Base-by-base conservation (phyloP, 2,888 invertebrate species). In the Rotaria macrura region DNA sequence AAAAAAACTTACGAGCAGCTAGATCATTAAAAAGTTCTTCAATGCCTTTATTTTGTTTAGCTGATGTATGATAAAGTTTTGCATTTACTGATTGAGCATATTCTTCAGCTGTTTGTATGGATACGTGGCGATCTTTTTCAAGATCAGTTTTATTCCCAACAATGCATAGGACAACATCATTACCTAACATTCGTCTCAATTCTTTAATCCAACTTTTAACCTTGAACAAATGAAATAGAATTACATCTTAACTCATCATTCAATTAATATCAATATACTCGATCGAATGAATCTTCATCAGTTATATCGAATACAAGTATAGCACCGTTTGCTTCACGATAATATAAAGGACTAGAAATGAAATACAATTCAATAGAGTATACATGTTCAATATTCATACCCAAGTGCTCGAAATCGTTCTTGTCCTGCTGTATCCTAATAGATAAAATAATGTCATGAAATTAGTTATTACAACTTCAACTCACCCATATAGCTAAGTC, bases 191-290 rank as follows among this genome's bases (percentile, higher is more conserved):
- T 91, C 96, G 96, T 88, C 95, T 94, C 86, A 99, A 92, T 91
- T 99, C 98, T 89, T 96, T 96, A 47, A 98, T 97, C 99, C 99
- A 99, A 90, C 94, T 95, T 92, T 97, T 96, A 0, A 97, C 95
- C 40, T 40, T 49, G 23, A 84, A 84, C 29, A 83, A 57, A 54
- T 55, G 12, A 54, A n/a, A 14, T 40, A 25, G 9, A n/a, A 5
- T 52, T 25, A 47, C 47, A 12, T n/a, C 23, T 40, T 25, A 10
- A 34, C 1, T 47, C 12, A 29, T 88, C 17, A 17, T 49, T 17
- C 3, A 17, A 17, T 17, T 91, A 94, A 97, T 93, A 96, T 97
- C 90, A 94, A 94, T 92, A 98, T 91, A 94, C 97, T 93, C 96
- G 97, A 90, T 94, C 94, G 92, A 98, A 97, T 0, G 97, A 96